A percentile compares a stretch with the other conserved stretches of the same genome.
phyloP scores from a whole-genome alignment of 2,113 vertebrate genomes.

The Bos javanicus region DNA sequence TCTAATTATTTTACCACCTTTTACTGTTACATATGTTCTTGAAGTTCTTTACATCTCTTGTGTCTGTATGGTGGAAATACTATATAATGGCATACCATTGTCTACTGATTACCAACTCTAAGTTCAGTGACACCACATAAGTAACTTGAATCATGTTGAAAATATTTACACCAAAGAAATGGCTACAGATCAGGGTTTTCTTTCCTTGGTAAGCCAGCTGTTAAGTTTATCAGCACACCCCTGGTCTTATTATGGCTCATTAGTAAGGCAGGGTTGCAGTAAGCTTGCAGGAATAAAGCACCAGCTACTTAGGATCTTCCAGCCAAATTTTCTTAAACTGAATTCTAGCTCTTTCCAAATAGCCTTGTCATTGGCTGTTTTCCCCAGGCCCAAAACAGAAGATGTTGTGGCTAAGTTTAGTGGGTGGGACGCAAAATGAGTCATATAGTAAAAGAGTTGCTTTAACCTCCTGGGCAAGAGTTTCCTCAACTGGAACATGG shows the following conservation, averaged over 20 bases:
- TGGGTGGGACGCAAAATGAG: background rate
- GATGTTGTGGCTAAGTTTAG: background rate
- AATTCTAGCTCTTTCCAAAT: background rate
- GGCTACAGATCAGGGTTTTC: background rate
- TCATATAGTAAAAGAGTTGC: background rate
- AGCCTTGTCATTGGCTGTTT: background rate
- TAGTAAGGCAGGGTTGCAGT: background rate
- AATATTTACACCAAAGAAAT: background rate
- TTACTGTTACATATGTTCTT: background rate
- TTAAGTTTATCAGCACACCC: background rate
- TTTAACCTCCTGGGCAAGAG: background rate
- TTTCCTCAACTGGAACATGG: background rate
- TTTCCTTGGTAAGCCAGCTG: background rate
- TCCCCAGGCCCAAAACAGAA: background rate
- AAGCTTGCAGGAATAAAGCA: background rate
- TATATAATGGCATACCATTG: background rate
- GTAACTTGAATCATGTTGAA: background rate
- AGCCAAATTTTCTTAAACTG: background rate
- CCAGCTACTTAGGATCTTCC: background rate
- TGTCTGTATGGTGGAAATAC: background rate
- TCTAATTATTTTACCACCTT: background rate
- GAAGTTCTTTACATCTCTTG: background rate
- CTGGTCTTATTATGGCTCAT: background rate
- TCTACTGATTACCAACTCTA: background rate
- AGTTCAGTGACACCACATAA: background rate